Evolutionary conservation across 2,113 vertebrate species (phyloP).

Genomic region (Cichladusa arquata): DNA sequence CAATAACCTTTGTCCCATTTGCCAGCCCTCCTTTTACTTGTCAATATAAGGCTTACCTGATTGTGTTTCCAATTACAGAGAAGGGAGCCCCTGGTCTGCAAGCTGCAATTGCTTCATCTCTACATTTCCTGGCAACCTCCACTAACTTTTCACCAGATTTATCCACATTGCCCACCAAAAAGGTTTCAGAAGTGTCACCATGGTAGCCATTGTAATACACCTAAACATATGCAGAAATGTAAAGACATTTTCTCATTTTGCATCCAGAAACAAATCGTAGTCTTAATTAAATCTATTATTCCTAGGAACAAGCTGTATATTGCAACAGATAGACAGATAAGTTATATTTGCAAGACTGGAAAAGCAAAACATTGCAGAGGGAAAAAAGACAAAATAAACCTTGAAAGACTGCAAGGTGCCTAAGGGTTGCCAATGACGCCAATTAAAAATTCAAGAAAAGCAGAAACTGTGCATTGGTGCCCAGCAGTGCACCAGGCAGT

Average conservation of each 20-base stretch:
- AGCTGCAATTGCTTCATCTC: constrained; percentile 91
- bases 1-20: constrained; percentile 87
- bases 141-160: constrained; percentile 84
- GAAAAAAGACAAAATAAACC: too few relatives aligned
- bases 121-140: constrained; percentile 84
- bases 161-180: constrained; percentile 90
- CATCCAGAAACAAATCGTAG: not conserved
- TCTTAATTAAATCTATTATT: constrained; percentile 17
- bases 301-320: not conserved
- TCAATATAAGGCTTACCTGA: constrained; percentile 86
- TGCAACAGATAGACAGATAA: not conserved
- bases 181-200: constrained; percentile 97
- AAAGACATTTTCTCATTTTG: constrained; percentile 49
- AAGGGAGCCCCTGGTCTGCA: constrained; percentile 88
- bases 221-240: constrained; percentile 74
- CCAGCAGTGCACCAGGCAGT: not conserved
- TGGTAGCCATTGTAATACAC: constrained; percentile 96
- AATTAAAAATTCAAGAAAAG: not conserved
- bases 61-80: constrained; percentile 94
- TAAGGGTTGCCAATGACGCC: not conserved
- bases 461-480: not conserved
- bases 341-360: not conserved
- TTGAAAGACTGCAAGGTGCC: not conserved
- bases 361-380: not conserved
- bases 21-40: constrained; percentile 81